Evolutionary conservation across 2,113 vertebrate species (phyloP), one percentile per base, ranked within the genome.

Genomic region (Myodes glareolus): DNA sequence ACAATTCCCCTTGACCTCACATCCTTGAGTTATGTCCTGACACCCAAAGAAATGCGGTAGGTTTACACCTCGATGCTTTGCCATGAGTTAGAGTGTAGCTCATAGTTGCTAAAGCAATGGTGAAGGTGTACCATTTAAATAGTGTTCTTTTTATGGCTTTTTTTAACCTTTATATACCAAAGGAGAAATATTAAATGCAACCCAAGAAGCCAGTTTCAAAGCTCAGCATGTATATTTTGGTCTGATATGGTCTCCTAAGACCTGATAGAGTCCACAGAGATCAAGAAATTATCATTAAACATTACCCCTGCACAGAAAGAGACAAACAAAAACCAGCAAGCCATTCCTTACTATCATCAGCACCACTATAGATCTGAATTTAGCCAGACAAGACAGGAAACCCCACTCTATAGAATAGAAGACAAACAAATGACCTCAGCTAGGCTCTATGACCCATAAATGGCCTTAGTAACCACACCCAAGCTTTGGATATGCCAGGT

Each of bases 401-500:
- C 70, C 12, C 91, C 85, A 98, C 70, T 70, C 97, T 82, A 67
- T 45, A 96, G 87, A 98, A 91, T 73, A 75, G 93, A 4, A 95
- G 27, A 12, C 72, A 90, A 94, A 97, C 94, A 95, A 95, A 94
- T 0, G 42, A 86, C 36, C 88, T 65, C 61, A 70, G 85, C 72
- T 47, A 17, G 52, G 67, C 55, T 42, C 17, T 65, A 73, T 85
- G 96, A 70, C 78, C 96, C 77, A 17, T 0, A 25, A 55, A 70
- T 70, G 68, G 81, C 68, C 33, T 68, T 10, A 82, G 90, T 63
- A 86, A 7, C 81, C 72, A 58, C 72, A 84, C 82, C 10, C 65
- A 47, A 9, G 72, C 17, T 47, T 17, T 81, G 72, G 31, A 92
- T 78, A 68, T 23, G 65, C 33, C 11, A 72, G 21, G 63, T 45